Evolutionary conservation across 2,888 invertebrate species (phyloP), one percentile per base, ranked within the genome.

Genomic region (Agrochola circellaris): DNA sequence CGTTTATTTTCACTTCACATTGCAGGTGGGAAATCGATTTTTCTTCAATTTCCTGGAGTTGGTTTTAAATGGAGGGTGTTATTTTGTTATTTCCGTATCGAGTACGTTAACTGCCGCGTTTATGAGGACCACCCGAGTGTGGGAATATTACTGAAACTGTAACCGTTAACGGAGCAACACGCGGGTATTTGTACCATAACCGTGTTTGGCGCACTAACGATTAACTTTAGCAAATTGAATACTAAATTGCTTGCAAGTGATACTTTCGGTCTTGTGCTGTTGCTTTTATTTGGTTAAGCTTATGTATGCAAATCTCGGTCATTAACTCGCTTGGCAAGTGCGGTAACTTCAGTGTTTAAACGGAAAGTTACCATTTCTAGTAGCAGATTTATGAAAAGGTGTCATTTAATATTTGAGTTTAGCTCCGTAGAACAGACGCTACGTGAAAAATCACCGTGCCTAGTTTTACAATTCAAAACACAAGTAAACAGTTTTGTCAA

Each of bases 41-140:
- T 86, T 82, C 80, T 83, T 77, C 34, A 85, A 88, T 88, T 88
- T 89, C 83, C 88, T 72, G 67, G 45, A 73, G 65, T 42, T 62
- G 51, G 69, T 75, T 82, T 82, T 81, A 84, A 86, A 86, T 70
- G 45, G 71, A 58, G 42, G 61, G 60, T 82, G 77, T 75, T 87
- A 79, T 85, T 83, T 75, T 58, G 71, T 82, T 77, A 81, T 77
- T 84, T 87, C 68, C 74, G 64, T 79, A 77, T 75, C 58, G 64
- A 82, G 65, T 69, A 65, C n/a, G 77, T 83, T 81, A 78, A 80
- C 75, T 72, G 72, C 68, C 34, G 58, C 80, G 73, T 82, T 88
- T 84, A 83, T 84, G 71, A 79, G 79, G 77, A 81, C 81, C 84
- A 76, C 77, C 81, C 66, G 60, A 73, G 77, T 81, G 81, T 79